phyloP scores from a whole-genome alignment of 1,140 invertebrate genomes.

The Pseudachorutes palmiensis region DNA sequence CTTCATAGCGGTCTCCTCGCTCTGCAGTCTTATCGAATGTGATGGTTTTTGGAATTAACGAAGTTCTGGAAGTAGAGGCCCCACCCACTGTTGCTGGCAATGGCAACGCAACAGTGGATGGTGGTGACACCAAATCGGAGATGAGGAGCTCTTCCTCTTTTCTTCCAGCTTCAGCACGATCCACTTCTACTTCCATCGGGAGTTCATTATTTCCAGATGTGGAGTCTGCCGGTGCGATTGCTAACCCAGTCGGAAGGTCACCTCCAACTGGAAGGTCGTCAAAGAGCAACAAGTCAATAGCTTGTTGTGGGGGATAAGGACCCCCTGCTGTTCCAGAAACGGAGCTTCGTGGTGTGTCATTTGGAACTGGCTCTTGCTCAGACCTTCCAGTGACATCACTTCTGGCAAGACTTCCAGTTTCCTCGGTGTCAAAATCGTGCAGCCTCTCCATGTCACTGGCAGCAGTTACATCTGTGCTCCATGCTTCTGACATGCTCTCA shows the following conservation, averaged over 20 bases:
- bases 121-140: background rate
- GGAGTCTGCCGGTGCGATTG: background rate
- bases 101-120: background rate
- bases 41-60: conserved; percentile 76
- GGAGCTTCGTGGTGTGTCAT: conserved; percentile 35
- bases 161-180: conserved; percentile 19
- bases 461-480: conserved; percentile 94
- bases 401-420: conserved; percentile 63
- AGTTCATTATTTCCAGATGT: background rate
- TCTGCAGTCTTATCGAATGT: conserved; percentile 85
- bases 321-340: conserved; percentile 13
- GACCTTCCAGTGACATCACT: conserved; percentile 64
- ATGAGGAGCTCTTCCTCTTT: background rate
- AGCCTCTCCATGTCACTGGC: conserved; percentile 88
- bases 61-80: background rate
- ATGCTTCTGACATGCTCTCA: conserved; percentile 51
- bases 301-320: background rate
- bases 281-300: conserved; percentile 30
- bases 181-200: conserved; percentile 42
- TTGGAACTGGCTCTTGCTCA: conserved; percentile 48
- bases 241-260: background rate
- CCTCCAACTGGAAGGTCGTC: conserved; percentile 30
- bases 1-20: conserved; percentile 55
- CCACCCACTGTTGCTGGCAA: background rate
- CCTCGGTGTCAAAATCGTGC: conserved; percentile 77